Conservation (phyloP, 92 coral and sea anemone species). For the Pocillopora meandrina region DNA sequence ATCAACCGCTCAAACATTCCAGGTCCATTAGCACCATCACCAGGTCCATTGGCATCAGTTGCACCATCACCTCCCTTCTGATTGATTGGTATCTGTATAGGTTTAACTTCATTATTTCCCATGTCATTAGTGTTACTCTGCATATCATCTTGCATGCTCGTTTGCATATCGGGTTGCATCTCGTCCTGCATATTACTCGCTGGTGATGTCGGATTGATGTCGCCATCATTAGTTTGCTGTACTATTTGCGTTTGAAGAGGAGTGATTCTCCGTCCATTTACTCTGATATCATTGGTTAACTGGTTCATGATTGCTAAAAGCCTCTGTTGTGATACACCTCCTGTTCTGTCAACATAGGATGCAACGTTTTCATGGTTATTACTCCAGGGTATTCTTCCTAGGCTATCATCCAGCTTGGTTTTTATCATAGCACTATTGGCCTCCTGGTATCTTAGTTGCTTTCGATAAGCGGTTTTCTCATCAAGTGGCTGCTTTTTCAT, state of each 20-base stretch:
- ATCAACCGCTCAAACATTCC: conserved; percentile 37
- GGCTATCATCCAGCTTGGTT: conserved; percentile 18
- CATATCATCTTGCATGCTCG: conserved; percentile 23
- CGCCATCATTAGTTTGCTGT: conserved; percentile 30
- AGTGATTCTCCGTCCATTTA: conserved; percentile 30
- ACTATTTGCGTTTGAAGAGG: conserved; percentile 45
- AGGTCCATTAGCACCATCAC: not conserved
- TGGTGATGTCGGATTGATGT: conserved; percentile 16
- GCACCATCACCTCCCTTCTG: conserved; percentile 30
- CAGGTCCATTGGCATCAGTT: not conserved
- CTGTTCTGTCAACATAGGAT: conserved; percentile 18
- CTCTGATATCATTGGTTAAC: conserved; percentile 49
- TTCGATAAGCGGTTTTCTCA: conserved; percentile 36
- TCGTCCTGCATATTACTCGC: conserved; percentile 24
- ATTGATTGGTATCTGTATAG: conserved; percentile 48
- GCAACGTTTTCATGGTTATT: conserved; percentile 10
- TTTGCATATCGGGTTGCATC: conserved; percentile 31
- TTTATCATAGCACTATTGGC: conserved; percentile 24
- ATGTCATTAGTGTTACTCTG: conserved; percentile 30
- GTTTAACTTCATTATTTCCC: conserved; percentile 37
- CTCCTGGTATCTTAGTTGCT: conserved; percentile 18
- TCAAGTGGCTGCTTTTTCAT: conserved; percentile 18
- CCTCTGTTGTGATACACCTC: conserved; percentile 33
- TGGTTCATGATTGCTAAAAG: conserved; percentile 28
- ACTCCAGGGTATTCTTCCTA: conserved; percentile 42